Percentiles rank a stretch among this genome's conserved stretches.
phyloP scores from a whole-genome alignment of 2,888 invertebrate genomes.

The Microctonus aethiopoides region DNA sequence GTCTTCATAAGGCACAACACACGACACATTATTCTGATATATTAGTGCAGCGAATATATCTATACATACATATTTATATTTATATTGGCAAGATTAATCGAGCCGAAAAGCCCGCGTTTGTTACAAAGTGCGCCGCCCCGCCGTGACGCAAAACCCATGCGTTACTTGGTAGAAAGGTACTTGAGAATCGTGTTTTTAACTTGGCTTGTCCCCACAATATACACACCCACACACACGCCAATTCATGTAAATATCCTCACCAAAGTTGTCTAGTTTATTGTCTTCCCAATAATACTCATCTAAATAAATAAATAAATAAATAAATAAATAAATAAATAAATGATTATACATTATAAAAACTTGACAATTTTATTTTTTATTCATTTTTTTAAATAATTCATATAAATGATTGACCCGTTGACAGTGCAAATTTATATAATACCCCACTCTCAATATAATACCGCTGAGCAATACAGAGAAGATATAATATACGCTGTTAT shows the following conservation, averaged over 20 bases:
- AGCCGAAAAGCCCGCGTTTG: slow-evolving; percentile 64
- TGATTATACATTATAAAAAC: not conserved
- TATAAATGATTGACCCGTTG: no score
- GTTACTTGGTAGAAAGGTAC: slow-evolving; percentile 46
- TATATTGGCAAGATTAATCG: slow-evolving; percentile 66
- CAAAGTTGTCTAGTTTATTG: not conserved
- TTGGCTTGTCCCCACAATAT: slow-evolving; percentile 40
- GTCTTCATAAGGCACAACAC: slow-evolving; percentile 30
- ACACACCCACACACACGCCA: slow-evolving; percentile 44
- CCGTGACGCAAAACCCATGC: slow-evolving; percentile 47
- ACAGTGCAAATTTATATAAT: no score
- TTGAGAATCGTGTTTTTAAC: slow-evolving; percentile 46
- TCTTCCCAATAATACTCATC: not conserved
- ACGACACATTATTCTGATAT: slow-evolving; percentile 54
- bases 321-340: not conserved
- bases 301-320: not conserved
- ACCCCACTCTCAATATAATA: no score
- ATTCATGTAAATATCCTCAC: not conserved
- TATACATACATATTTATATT: slow-evolving; percentile 29
- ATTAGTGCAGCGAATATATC: slow-evolving; percentile 53
- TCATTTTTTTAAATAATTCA: no score
- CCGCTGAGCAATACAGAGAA: no score
- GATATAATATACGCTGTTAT: no score
- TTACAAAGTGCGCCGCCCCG: slow-evolving; percentile 66
- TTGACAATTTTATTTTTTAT: no score